Base-by-base conservation (phyloP, 2,888 invertebrate genomes). In the Mayetiola destructor region DNA sequence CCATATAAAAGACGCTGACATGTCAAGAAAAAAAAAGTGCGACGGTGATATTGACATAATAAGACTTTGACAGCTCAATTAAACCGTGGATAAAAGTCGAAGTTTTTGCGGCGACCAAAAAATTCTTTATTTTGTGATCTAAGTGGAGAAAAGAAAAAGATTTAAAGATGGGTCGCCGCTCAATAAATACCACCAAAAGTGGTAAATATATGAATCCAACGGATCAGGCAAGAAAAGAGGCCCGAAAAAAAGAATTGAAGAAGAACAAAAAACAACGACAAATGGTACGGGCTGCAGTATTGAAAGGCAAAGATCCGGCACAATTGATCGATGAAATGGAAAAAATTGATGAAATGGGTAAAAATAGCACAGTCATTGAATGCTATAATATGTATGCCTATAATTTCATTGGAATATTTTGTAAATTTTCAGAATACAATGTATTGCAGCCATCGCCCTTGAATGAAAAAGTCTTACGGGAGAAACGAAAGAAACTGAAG, bases 171-270 rank as follows among this genome's bases (percentile, higher is more conserved):
- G 96, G 96, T 58, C 82, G 95, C 58, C 80, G 96, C 64, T 94
- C 95, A 42, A 94, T 95, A 66, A 95, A 94, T 76, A 95, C 95
- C 85, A 97, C 96, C 57, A 97, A 97, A 79, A 95, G 95, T 91
- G 97, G 97, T 72, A 96, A 96, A 81, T 96, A 93, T 67, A 97
- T 99, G 96, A 99, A 99, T 75, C 97, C 97, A 39, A 97, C 97
- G 5, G 97, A 99, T 74, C 96, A 96, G 84, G 95, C 95, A 59
- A 80, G 96, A 66, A 97, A 97, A 73, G 95, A 96, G 73, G 96
- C 96, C 14, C 80, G 96, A 57, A 95, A 95, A 71, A 91, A 93
- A 68, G 97, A 99, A 72, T 72, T 97, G 39, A 99, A 97, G 73
- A 97, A 96, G 77, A 99, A 99, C 71, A 97, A 97, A 72, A 87